Percentiles rank a stretch among this genome's conserved stretches.
These are phyloP conservation scores for Syngnathus rostellatus DNA, from an alignment of 2,797 vertebrate species.

Conservation along the genomic window DNA sequence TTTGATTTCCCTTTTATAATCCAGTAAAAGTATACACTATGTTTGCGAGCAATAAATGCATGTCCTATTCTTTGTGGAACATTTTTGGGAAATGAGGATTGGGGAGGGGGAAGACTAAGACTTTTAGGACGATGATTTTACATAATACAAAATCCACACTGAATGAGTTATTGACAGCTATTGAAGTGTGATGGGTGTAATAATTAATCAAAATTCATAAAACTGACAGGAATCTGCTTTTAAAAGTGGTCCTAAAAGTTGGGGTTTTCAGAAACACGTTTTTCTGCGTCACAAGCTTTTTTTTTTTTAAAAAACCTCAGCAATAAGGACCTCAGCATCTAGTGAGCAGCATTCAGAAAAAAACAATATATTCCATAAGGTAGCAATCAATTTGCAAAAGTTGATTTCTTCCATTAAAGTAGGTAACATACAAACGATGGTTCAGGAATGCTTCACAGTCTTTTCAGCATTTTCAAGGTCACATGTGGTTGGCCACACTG, in stretches of 20 bases:
- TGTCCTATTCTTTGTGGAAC: slow-evolving; percentile 33
- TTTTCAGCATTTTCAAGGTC: slow-evolving; percentile 20
- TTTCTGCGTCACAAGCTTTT: slow-evolving; percentile 21
- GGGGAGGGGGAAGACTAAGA: slow-evolving; percentile 16
- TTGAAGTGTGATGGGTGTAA: slow-evolving; percentile 36
- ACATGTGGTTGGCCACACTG: slow-evolving; percentile 56
- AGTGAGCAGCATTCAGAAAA: slow-evolving; percentile 38
- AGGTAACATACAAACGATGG: slow-evolving; percentile 35
- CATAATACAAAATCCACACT: slow-evolving; percentile 22
- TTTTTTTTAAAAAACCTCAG: slow-evolving; percentile 28
- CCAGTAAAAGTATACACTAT: slow-evolving; percentile 34
- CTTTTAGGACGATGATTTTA: slow-evolving; percentile 17
- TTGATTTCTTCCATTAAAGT: slow-evolving; percentile 39
- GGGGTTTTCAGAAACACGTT: slow-evolving; percentile 17
- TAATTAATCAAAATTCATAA: slow-evolving; percentile 22
- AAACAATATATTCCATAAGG: slow-evolving; percentile 22
- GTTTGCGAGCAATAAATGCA: slow-evolving; percentile 25
- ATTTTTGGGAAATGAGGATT: slow-evolving; percentile 34
- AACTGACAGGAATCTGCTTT: slow-evolving; percentile 22
- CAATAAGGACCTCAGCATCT: slow-evolving; percentile 17
- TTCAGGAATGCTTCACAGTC: slow-evolving; percentile 42
- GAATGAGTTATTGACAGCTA: slow-evolving; percentile 19
- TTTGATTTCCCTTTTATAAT: slow-evolving; percentile 67
- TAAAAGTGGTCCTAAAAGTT: slow-evolving; percentile 39
- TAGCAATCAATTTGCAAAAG: slow-evolving; percentile 37